Evolutionary conservation across 2,888 invertebrate species (phyloP), one percentile per base, ranked within the genome.

Genomic region (Drosophila testacea): DNA sequence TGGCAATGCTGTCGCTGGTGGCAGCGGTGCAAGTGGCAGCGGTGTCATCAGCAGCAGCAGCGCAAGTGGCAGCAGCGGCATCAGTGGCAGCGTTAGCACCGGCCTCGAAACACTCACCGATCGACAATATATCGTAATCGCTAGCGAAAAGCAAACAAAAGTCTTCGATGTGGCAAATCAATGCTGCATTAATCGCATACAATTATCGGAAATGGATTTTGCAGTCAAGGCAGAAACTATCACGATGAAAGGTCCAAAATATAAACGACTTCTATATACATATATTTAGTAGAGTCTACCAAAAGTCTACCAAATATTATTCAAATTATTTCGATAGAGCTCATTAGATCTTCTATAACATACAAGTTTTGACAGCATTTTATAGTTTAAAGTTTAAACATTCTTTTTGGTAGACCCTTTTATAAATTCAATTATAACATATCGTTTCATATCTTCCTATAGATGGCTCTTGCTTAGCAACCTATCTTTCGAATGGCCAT

Each of bases 141-240:
- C 97, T 75, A 98, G 98, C 68, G 98, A 99, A 94, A 98, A 98
- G 93, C 97, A 98, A 94, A 98, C 97, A 73, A 95, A 97, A 88
- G 97, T 98, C 76, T 96, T 98, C 77, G 97, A 98, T 79, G 95
- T 98, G 91, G 98, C 98, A 77, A 98, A 98, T 86, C 98, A 98
- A 93, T 97, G 97, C 92, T 98, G 98, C 94, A 96, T 98, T 85
- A 98, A 97, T 93, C 95, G 98, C 88, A 96, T 97, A 93, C 98
- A 98, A 93, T 95, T 99, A 85, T 97, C 97, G 74, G 98, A 98
- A 91, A 95, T 96, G 9, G 97, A 98, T 93, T 97, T 98, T 93
- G 98, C 98, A 73, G 97, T 98, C 79, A 97, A 97, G 93, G 97
- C 98, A 68, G 98, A 98, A 93, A 96, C 98, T 90, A 96, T 97